A percentile compares a stretch with the other conserved stretches of the same genome.
Conservation (phyloP, 1,140 invertebrate genomes). For the Eubasilissa regina region DNA sequence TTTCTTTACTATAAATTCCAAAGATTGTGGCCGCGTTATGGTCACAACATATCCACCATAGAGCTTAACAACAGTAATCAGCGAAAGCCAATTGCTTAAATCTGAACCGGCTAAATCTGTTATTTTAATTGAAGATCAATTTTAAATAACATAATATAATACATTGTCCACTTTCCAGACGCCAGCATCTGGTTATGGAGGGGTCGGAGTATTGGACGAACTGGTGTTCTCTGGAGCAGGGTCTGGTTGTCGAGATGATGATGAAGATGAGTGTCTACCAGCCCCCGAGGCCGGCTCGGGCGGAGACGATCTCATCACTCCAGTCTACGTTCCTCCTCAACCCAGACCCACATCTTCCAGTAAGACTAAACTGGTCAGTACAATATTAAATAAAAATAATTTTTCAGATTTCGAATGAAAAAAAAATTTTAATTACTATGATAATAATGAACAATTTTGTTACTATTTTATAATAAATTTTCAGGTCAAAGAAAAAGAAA, state of each 20-base stretch:
- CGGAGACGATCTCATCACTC: conserved; percentile 92
- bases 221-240: conserved; percentile 91
- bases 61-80: too few species aligned
- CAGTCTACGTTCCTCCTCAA: conserved; percentile 90
- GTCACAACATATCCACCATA: too few species aligned
- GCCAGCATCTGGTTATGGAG: conserved; percentile 85
- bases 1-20: too few species aligned
- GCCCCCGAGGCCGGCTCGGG: conserved; percentile 86
- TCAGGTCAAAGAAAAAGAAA: conserved; percentile 33
- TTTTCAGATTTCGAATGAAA: background rate
- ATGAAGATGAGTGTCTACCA: conserved; percentile 90
- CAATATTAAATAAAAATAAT: background rate
- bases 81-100: too few species aligned
- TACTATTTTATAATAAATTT: background rate
- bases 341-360: conserved; percentile 77
- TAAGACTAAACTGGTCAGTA: conserved; percentile 61
- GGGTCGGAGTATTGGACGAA: conserved; percentile 86
- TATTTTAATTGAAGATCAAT: background rate
- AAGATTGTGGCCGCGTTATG: too few species aligned
- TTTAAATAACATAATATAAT: background rate
- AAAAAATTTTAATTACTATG: background rate
- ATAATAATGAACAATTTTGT: too few species aligned
- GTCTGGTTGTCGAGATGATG: conserved; percentile 88
- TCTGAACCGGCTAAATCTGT: background rate
- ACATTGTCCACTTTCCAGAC: conserved; percentile 74